These are phyloP conservation scores for Amphibalanus amphitrite DNA, from an alignment of 1,140 invertebrate genomes.

Conservation along the genomic window DNA sequence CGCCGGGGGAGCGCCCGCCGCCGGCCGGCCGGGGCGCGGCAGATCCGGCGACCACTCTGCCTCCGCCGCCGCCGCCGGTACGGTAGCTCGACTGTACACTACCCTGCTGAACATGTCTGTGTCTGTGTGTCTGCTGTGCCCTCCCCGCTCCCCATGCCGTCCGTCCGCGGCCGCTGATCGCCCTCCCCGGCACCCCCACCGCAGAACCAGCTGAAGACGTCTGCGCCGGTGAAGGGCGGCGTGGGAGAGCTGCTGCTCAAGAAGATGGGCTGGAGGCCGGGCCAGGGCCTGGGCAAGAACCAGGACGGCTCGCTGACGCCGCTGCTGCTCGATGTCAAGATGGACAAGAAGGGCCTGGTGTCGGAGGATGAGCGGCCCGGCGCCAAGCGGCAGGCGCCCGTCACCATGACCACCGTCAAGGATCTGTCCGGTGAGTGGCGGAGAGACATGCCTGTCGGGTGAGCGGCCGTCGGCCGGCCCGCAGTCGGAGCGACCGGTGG, in stretches of 20 bases:
- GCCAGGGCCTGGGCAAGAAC: slow-evolving; percentile 85
- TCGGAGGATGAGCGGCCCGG: slow-evolving; percentile 5
- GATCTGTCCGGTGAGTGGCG: too few relatives aligned
- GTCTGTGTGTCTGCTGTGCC: not conserved
- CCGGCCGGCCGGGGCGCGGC: too few relatives aligned
- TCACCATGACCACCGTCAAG: not conserved
- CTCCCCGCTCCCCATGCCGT: too few relatives aligned
- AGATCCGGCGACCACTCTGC: too few relatives aligned
- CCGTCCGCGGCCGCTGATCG: too few relatives aligned
- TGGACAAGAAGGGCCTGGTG: slow-evolving; percentile 68
- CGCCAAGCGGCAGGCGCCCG: not conserved
- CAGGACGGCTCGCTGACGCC: slow-evolving; percentile 79
- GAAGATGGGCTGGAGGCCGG: slow-evolving; percentile 97
- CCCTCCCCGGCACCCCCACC: slow-evolving; percentile 7
- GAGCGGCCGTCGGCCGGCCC: not conserved
- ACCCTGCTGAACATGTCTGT: not conserved
- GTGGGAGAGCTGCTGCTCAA: slow-evolving; percentile 90
- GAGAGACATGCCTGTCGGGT: not conserved
- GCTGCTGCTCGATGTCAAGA: slow-evolving; percentile 73
- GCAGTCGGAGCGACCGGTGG: too few relatives aligned
- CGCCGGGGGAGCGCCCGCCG: too few relatives aligned
- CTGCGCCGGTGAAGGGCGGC: slow-evolving; percentile 50
- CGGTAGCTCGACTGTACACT: not conserved
- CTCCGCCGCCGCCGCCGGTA: not conserved
- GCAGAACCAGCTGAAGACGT: slow-evolving; percentile 14